Evolutionary conservation across 1,140 invertebrate genomes (phyloP), one percentile per base, ranked within the genome.

Genomic region (Whitmania pigra): DNA sequence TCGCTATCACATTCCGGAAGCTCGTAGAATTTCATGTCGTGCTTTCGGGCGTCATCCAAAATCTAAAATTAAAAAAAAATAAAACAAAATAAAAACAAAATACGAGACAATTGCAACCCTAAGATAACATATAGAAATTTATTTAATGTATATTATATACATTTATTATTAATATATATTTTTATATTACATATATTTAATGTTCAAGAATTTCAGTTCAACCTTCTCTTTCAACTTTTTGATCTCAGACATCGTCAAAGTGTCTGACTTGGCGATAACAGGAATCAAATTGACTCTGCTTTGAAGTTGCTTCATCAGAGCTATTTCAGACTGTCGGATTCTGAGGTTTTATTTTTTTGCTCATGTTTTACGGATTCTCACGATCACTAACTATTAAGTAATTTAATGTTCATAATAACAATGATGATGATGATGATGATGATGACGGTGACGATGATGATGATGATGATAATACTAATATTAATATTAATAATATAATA

Each of bases 221-320:
- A 80, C 79, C 25, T 78, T 82, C 76, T 95, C 94, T 83, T 99
- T 99, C 79, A 99, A 98, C 77, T 91, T 87, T 76, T 87, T 85
- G 81, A 94, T 92, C 82, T 99, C 96, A 78, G 98, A 94, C 0
- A 92, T 91, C 69, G 94, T 98, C 86, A 99, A 88, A 5, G 95
- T 98, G 79, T 99, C 96, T n/a, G 96, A 94, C 85, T 99, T 99
- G 53, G 95, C 94, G 80, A 99, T 93, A 69, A 99, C 89, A 69
- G 96, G 97, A 81, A 99, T 93, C 77, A 99, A 94, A 82, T 99
- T 99, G 20, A 82, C 81, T 87, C 94, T 96, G 80, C 97, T 93
- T 77, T 97, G 94, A 60, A 99, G 86, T 75, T 93, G 87, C 80
- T 96, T 93, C 94, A 99, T 95, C 83, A 96, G 97, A 84, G 97